Evolutionary conservation across 1,140 invertebrate species (phyloP), one percentile per base, ranked within the genome.

Genomic region (Delia radicum): DNA sequence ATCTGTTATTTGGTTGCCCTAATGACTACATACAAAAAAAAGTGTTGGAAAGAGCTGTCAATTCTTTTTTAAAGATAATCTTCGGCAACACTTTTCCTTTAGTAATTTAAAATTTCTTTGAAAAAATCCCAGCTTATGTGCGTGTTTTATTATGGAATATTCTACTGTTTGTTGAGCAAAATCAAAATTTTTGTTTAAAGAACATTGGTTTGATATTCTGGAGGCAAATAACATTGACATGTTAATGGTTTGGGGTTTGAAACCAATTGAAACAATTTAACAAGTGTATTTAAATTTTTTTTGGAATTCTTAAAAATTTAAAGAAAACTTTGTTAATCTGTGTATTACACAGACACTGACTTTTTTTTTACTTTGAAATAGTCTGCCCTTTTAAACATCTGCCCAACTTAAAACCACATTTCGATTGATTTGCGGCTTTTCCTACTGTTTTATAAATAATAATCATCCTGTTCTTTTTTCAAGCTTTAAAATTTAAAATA

Each of bases 391-490:
- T 55, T 75, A 67, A 73, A 73, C 75, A 76, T 65, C 75, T 76
- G 75, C 77, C 48, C 21, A 18, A 8, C 8, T 55, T 21, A 13
- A 1, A 84, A 84, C 82, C 82, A 80, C 82, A 84, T 84, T 84
- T 80, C 79, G 82, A 84, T 84, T 84, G 82, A 84, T 84, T 84
- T 84, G 82, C 80, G 82, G 82, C 81, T 81, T 79, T 73, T 71
- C 74, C 27, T 69, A 73, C 33, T 76, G 28, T 48, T 55, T 55
- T 55, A 55, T 15, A n/a, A 4, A 12, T 3, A 48, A 15, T 48
- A 48, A 15, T 48, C 15, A 48, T 15, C 12, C 42, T 48, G 13
- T 48, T 48, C 4, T 48, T 48, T 48, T n/a, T 48, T n/a, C n/a
- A n/a, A n/a, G n/a, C n/a, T n/a, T n/a, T n/a, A n/a, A n/a, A 12